Base-by-base conservation (phyloP, 1,140 invertebrate species). In the Condylostylus longicornis region DNA sequence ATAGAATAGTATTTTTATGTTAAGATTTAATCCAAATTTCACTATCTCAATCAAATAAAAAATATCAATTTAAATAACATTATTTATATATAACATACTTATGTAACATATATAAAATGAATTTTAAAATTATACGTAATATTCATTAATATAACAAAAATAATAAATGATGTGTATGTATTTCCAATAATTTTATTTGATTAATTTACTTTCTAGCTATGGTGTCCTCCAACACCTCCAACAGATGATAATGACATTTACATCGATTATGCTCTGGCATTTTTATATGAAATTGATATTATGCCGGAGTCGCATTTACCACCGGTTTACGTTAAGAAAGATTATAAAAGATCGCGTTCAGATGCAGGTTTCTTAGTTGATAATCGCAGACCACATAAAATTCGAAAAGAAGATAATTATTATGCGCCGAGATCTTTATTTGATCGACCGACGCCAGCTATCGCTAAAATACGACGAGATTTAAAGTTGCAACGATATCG, bases 211-310 rank as follows among this genome's bases (percentile, higher is more conserved):
- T 50, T 51, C 44, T 62, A 94, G 90, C 77, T 94, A 69, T 96
- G 90, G 88, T 81, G 82, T 47, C 91, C 90, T 40, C 90, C 89
- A 38, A 94, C 89, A 10, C 89, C 90, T 42, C 89, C 90, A 5
- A 77, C 82, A 52, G 80, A 83, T 58, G 85, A 91, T 44, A 79
- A 79, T 56, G 89, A 95, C 59, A 74, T 91, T 8, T 94, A 93
- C 64, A 77, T 93, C 40, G 89, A 95, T 60, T 74, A 79, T 47
- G 77, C 79, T 31, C 56, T 88, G 50, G 70, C 74, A 21, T 87
- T 89, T 51, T 69, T 94, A 31, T 95, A 95, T 61, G 83, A 91
- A 40, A 70, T 68, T 38, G 74, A 71, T 9, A 68, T 80, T 9
- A 90, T 95, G 70, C 66, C 77, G 8, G 89, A 95, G 54, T 66